A percentile compares a stretch with the other conserved stretches of the same genome.
phyloP scores from a whole-genome alignment of 2,888 invertebrate species.

The Epirrita christyi region DNA sequence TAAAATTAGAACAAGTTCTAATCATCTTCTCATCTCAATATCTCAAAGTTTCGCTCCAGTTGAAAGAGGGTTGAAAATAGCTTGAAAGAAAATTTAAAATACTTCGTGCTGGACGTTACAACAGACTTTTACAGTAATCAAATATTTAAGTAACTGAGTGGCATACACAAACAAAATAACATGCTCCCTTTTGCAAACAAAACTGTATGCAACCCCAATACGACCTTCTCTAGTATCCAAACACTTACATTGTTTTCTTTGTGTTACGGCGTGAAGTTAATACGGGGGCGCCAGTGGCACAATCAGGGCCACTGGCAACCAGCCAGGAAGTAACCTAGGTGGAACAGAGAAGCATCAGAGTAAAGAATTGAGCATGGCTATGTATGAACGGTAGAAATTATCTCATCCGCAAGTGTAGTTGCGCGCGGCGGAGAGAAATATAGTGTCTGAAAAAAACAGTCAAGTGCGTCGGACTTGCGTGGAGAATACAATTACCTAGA shows the following conservation, averaged over 20 bases:
- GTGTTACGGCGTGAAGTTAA: conserved; percentile 44
- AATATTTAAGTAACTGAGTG: not conserved
- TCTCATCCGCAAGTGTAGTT: too few species aligned
- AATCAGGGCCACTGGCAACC: conserved; percentile 49
- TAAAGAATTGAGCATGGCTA: not conserved
- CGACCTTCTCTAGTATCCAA: conserved; percentile 25
- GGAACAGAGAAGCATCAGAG: conserved; percentile 37
- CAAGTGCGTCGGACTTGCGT: too few species aligned
- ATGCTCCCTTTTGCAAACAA: not conserved
- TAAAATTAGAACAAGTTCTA: conserved; percentile 22
- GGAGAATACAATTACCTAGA: too few species aligned
- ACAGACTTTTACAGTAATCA: too few species aligned
- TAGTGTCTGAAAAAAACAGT: too few species aligned
- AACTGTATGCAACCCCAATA: conserved; percentile 2
- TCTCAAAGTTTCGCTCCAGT: conserved; percentile 14
- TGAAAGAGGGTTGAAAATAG: conserved; percentile 11
- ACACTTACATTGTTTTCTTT: conserved; percentile 42
- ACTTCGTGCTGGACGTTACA: not conserved
- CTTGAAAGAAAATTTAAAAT: not conserved
- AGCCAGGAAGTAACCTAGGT: conserved; percentile 48
- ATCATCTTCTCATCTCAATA: too few species aligned
- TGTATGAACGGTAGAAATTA: too few species aligned
- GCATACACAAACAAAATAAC: not conserved
- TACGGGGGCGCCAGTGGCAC: conserved; percentile 46
- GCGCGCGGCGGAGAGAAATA: too few species aligned